phyloP scores from a whole-genome alignment of 2,113 vertebrate species.

The Siniperca chuatsi region DNA sequence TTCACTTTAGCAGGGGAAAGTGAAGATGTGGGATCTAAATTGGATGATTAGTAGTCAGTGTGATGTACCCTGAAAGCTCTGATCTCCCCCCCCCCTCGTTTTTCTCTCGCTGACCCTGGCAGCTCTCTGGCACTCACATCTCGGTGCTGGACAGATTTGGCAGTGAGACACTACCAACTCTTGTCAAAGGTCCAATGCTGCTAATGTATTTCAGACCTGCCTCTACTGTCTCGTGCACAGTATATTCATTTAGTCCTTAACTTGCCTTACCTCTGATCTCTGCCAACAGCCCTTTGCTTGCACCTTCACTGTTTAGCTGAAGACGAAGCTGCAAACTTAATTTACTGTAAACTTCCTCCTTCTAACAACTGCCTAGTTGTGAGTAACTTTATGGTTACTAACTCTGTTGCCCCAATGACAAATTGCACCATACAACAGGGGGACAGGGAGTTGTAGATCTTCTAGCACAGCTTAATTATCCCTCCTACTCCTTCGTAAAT shows the following conservation, averaged over 20 bases:
- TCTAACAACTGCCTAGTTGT: background rate
- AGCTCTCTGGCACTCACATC: slow-evolving; percentile 31
- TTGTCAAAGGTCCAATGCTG: slow-evolving; percentile 28
- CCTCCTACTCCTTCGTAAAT: slow-evolving; percentile 57
- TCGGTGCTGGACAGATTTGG: slow-evolving; percentile 27
- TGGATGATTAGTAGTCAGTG: slow-evolving; percentile 74
- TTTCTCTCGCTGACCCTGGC: slow-evolving; percentile 57
- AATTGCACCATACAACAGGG: slow-evolving; percentile 57
- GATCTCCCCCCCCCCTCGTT: slow-evolving; percentile 35
- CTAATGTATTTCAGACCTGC: slow-evolving; percentile 29
- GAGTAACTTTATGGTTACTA: slow-evolving; percentile 47
- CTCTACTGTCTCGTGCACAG: background rate
- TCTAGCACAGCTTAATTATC: slow-evolving; percentile 71
- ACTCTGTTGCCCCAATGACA: slow-evolving; percentile 58
- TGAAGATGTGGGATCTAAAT: slow-evolving; percentile 75
- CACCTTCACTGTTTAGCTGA: slow-evolving; percentile 2
- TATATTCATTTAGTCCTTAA: slow-evolving; percentile 19
- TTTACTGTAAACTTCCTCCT: slow-evolving; percentile 5
- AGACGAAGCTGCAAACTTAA: background rate
- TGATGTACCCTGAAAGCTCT: slow-evolving; percentile 64
- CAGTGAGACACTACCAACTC: slow-evolving; percentile 14
- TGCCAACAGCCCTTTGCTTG: slow-evolving; percentile 1
- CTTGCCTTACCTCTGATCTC: background rate
- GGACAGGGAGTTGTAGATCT: slow-evolving; percentile 49
- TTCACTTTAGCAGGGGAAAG: slow-evolving; percentile 70